phyloP scores from a whole-genome alignment of 2,797 vertebrate species.

The Florisuga fusca region DNA sequence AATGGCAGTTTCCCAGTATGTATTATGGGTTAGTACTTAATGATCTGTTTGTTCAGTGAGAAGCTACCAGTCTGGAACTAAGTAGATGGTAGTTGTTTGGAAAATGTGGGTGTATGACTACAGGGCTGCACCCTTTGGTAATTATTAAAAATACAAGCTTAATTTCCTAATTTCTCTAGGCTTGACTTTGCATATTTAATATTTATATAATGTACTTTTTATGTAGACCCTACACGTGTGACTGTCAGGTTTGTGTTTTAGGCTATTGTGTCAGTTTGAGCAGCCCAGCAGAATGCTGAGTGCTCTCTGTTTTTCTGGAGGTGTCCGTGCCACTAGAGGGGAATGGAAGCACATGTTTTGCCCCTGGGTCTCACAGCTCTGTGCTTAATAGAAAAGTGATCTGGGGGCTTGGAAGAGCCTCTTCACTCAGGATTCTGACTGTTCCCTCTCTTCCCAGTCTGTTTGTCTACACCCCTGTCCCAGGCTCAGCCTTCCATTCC shows the following conservation, averaged over 20 bases:
- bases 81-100: neutral
- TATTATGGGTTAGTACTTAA: neutral
- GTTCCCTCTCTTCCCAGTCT: neutral
- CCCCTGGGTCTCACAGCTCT: neutral
- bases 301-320: neutral
- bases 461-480: neutral
- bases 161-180: neutral
- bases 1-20: neutral
- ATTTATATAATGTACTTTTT: neutral
- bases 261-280: neutral
- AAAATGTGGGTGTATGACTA: neutral
- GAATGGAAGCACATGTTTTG: slow-evolving; percentile 39
- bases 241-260: neutral
- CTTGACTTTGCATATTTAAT: neutral
- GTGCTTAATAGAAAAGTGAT: neutral
- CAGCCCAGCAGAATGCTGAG: neutral
- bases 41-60: neutral
- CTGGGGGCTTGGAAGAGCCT: neutral
- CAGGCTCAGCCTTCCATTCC: neutral
- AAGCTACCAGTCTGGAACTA: neutral
- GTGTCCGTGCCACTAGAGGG: slow-evolving; percentile 63
- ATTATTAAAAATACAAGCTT: neutral
- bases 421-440: neutral
- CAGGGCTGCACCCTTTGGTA: neutral
- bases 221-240: too few relatives aligned